Base-by-base conservation (phyloP, 1,140 invertebrate genomes). In the Bradynema listronoti region DNA sequence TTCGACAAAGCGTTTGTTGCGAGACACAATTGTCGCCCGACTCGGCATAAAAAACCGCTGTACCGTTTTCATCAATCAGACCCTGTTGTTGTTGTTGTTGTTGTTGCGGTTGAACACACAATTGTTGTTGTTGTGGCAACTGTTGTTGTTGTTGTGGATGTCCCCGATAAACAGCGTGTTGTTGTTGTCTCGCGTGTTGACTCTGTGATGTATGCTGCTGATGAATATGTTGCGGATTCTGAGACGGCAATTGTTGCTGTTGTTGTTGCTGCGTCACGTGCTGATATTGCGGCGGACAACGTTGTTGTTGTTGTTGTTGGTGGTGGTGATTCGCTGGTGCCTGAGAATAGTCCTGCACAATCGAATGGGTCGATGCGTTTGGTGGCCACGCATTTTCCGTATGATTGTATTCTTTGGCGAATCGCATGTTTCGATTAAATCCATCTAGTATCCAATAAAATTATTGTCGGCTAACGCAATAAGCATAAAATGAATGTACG, bases 301-400 rank as follows among this genome's bases (percentile, higher is more conserved):
- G 45, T n/a, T 53, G 50, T n/a, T 22, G 11, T 5, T 51, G 49
- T 29, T 51, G 49, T 22, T 53, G 50, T 53, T 52, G 50, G 0
- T 52, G 50, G 3, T 53, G 9, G 19, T 51, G 49, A 36, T 22
- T 19, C 39, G 19, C 2, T 11, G 50, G 7, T 14, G 39, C 7
- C 14, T 53, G 32, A 1, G 32, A 39, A 19, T 39, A 39, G 11
- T 39, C 36, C 36, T 11, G 11, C 11, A 39, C n/a, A n/a, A n/a
- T n/a, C n/a, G n/a, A n/a, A n/a, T n/a, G n/a, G n/a, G n/a, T n/a
- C n/a, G n/a, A n/a, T n/a, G n/a, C n/a, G n/a, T n/a, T n/a, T n/a
- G n/a, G n/a, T n/a, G n/a, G n/a, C n/a, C n/a, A n/a, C n/a, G n/a
- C n/a, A n/a, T n/a, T n/a, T n/a, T n/a, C n/a, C n/a, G n/a, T n/a